These are phyloP conservation scores for Meghimatium bilineatum DNA, from an alignment of 2,888 invertebrate genomes.

Conservation along the genomic window DNA sequence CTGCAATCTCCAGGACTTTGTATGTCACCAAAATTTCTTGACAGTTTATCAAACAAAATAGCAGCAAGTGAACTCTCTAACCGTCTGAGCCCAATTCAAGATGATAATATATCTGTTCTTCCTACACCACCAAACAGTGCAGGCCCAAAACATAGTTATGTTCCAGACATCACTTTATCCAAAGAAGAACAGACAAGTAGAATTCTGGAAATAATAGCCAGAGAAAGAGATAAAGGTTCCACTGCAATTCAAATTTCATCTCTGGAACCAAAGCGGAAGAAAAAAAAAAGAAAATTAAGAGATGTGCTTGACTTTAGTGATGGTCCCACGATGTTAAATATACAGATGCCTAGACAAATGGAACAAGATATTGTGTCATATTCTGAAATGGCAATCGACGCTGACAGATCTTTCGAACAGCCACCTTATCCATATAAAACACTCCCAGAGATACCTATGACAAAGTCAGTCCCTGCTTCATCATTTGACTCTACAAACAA, in stretches of 20 bases:
- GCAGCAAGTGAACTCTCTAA: background rate
- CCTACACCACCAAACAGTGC: conserved; percentile 46
- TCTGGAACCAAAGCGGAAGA: conserved; percentile 17
- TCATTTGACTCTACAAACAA: background rate
- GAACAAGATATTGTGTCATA: background rate
- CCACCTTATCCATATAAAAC: background rate
- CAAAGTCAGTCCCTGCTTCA: background rate
- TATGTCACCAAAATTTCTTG: conserved; percentile 31
- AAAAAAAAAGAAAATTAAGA: conserved; percentile 25
- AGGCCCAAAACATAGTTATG: conserved; percentile 24
- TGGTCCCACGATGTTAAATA: background rate
- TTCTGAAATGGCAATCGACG: background rate
- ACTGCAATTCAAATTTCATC: background rate
- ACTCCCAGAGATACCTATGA: background rate
- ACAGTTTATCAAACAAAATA: conserved; percentile 25
- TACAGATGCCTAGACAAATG: background rate
- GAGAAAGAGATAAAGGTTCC: conserved; percentile 44
- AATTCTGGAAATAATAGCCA: conserved; percentile 52
- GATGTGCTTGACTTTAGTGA: background rate
- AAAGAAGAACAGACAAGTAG: conserved; percentile 43
- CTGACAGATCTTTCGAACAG: background rate
- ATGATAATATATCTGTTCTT: background rate
- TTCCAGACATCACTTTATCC: conserved; percentile 15
- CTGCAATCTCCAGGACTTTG: conserved; percentile 32
- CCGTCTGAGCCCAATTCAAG: background rate